A percentile compares a stretch with the other conserved stretches of the same genome.
These are phyloP conservation scores for Phthorimaea operculella DNA, from an alignment of 1,140 invertebrate species.

Conservation along the genomic window DNA sequence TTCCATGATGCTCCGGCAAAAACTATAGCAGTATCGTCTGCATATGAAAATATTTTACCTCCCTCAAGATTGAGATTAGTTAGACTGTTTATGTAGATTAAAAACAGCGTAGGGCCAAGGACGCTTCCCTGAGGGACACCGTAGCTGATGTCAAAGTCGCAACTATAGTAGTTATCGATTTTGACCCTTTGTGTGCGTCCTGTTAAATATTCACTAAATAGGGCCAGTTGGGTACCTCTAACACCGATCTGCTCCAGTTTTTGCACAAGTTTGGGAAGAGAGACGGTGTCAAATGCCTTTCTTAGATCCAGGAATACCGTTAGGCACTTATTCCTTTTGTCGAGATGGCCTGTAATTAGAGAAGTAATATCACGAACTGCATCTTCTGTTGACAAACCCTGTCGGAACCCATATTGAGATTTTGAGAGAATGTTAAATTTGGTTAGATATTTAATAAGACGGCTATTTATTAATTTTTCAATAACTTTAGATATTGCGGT, in stretches of 20 bases:
- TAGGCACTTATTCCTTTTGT: constrained; percentile 14
- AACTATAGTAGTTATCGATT: constrained; percentile 5
- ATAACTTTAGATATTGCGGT: constrained; percentile 9
- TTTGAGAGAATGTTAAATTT: constrained; percentile 6
- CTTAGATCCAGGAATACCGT: constrained; percentile 21
- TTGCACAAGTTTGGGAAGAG: constrained; percentile 10
- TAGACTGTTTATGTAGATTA: constrained; percentile 18
- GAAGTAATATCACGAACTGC: constrained; percentile 3
- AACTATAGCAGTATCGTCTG: constrained; percentile 11
- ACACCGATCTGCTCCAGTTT: constrained; percentile 9
- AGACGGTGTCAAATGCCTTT: no score
- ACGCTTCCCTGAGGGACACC: constrained; percentile 13
- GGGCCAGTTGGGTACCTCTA: neutral
- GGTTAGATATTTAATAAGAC: constrained; percentile 6
- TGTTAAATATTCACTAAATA: no score
- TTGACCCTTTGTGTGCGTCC: no score
- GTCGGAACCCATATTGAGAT: constrained; percentile 10
- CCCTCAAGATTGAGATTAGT: neutral
- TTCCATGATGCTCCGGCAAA: constrained; percentile 10
- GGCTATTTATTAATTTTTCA: constrained; percentile 7
- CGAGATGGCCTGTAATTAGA: constrained; percentile 2
- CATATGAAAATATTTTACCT: constrained; percentile 4
- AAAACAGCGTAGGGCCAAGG: constrained; percentile 17
- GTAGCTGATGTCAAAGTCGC: neutral
- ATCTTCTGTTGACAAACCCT: constrained; percentile 7